A percentile compares a stretch with the other conserved stretches of the same genome.
phyloP scores from a whole-genome alignment of 2,113 vertebrate genomes.

The Kryptolebias marmoratus region DNA sequence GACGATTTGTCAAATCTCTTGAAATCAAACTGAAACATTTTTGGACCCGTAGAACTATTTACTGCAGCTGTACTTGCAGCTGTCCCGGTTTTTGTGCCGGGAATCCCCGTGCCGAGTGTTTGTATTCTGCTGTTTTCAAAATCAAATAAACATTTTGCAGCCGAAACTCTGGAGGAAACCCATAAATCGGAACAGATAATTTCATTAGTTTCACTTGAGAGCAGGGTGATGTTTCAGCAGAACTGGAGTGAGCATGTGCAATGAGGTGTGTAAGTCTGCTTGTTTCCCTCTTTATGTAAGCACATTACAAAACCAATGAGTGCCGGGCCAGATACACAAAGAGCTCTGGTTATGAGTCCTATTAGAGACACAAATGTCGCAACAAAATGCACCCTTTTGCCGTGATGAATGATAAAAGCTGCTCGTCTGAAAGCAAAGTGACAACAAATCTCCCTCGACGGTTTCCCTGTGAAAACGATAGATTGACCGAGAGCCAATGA shows the following conservation, averaged over 20 bases:
- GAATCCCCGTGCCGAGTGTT: background rate
- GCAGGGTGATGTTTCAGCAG: conserved; percentile 3
- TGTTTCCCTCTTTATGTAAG: conserved; percentile 50
- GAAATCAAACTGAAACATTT: conserved; percentile 17
- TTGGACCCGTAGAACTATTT: conserved; percentile 16
- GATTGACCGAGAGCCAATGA: conserved; percentile 8
- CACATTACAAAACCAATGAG: conserved; percentile 49
- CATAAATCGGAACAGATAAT: background rate
- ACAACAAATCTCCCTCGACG: conserved; percentile 13
- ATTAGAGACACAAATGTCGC: conserved; percentile 20
- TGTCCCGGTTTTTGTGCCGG: background rate
- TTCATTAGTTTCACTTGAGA: conserved; percentile 10
- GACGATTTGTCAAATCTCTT: conserved; percentile 19
- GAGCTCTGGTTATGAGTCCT: conserved; percentile 1
- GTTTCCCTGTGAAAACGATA: conserved; percentile 14
- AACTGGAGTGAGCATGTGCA: background rate
- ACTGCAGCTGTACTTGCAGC: background rate
- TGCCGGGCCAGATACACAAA: conserved; percentile 15
- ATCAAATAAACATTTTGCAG: background rate
- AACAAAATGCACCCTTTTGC: conserved; percentile 15
- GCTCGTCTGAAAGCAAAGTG: background rate
- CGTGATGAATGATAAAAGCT: conserved; percentile 26
- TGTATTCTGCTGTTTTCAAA: background rate
- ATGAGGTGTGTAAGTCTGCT: conserved; percentile 1
- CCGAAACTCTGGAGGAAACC: background rate